These are phyloP conservation scores for Shinisaurus crocodilurus DNA, from an alignment of 2,113 vertebrate genomes.

Conservation along the genomic window DNA sequence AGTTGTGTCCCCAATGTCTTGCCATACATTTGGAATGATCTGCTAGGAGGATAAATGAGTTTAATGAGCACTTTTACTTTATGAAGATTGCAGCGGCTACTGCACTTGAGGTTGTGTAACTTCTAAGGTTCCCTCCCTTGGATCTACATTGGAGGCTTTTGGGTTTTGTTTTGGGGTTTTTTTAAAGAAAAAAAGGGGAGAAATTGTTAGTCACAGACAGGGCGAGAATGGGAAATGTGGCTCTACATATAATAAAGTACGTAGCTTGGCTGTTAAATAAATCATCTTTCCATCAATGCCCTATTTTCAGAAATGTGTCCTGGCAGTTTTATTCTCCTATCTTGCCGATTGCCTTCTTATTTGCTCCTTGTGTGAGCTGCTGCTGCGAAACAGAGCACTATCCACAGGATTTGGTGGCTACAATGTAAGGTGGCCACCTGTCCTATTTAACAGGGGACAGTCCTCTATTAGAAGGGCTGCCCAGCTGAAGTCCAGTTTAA, in stretches of 20 bases:
- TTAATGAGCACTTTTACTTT: slow-evolving; percentile 67
- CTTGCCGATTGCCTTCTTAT: neutral
- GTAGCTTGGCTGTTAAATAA: slow-evolving; percentile 63
- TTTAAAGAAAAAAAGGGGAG: neutral
- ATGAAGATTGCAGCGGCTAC: slow-evolving; percentile 37
- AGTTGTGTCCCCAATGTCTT: slow-evolving; percentile 31
- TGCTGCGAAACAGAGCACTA: neutral
- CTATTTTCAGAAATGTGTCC: slow-evolving; percentile 63
- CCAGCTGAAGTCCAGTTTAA: too few relatives aligned
- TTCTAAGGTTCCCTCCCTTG: slow-evolving; percentile 42
- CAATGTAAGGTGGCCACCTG: neutral
- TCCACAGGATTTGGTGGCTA: neutral
- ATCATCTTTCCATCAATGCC: slow-evolving; percentile 36
- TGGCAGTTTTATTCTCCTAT: slow-evolving; percentile 30
- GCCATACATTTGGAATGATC: slow-evolving; percentile 37
- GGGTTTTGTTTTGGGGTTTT: neutral
- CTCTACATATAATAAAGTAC: slow-evolving; percentile 69
- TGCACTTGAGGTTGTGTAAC: slow-evolving; percentile 51
- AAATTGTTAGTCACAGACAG: slow-evolving; percentile 49
- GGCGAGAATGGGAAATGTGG: slow-evolving; percentile 50
- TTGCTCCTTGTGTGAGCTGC: neutral
- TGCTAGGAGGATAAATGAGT: slow-evolving; percentile 50
- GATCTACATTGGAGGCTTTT: slow-evolving; percentile 1
- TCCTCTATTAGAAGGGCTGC: too few relatives aligned
- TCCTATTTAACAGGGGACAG: too few relatives aligned